These are phyloP conservation scores for Onychomys leucogaster DNA, from an alignment of 2,797 vertebrate species.

Conservation along the genomic window DNA sequence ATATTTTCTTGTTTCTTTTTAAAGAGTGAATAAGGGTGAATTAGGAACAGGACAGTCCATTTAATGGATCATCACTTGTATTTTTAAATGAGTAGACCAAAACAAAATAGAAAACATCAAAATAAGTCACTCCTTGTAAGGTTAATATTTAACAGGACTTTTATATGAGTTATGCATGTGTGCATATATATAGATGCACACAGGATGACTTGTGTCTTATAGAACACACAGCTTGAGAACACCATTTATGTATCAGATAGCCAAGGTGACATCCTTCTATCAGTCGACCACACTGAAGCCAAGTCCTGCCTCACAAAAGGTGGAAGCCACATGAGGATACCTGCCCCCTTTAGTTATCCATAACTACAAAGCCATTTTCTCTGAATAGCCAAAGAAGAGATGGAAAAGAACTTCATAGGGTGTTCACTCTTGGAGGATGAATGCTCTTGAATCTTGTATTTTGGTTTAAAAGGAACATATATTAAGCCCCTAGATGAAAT, in stretches of 20 bases:
- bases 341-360: background rate
- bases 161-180: background rate
- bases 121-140: background rate
- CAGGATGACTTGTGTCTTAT: background rate
- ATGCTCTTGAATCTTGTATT: slow-evolving; percentile 9
- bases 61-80: background rate
- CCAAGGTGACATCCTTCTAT: background rate
- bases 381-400: background rate
- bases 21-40: slow-evolving; percentile 21
- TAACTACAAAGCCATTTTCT: background rate
- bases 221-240: background rate
- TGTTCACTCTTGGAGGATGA: background rate
- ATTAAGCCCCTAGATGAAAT: background rate
- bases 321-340: background rate
- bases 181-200: background rate
- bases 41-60: background rate
- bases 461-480: slow-evolving; percentile 1
- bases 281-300: background rate
- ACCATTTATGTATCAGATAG: background rate
- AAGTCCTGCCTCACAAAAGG: background rate
- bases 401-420: background rate
- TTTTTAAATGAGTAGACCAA: background rate
- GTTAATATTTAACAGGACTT: background rate
- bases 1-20: slow-evolving; percentile 30
- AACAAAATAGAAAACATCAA: background rate